Base-by-base conservation (phyloP, 2,888 invertebrate species). In the Ashinkailepas kermadecensis region DNA sequence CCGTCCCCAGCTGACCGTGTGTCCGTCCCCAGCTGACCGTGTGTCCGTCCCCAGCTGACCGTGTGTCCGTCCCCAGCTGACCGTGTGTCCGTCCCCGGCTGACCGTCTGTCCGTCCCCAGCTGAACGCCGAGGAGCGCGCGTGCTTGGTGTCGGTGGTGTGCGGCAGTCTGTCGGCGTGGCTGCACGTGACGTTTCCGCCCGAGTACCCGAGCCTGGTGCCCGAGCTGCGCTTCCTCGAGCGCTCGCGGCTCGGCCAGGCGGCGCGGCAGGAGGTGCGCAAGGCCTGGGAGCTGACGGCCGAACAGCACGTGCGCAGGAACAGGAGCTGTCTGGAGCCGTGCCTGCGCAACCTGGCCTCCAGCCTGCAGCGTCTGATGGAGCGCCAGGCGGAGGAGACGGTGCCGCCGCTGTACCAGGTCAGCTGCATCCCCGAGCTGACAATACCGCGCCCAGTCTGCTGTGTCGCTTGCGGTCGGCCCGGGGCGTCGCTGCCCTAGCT, bases 241-340 rank as follows among this genome's bases (percentile, higher is more conserved):
- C 91, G 91, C 67, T 92, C 92, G 87, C 89, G 96, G 81, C 88
- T 95, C 80, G 95, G 23, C 57, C 15, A 18, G 7, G 57, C 11
- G 12, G 56, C 13, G 54, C 80, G 62, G 9, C 81, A 13, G 62
- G 65, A 59, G 57, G 80, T 81, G 39, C 58, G 15, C n/a, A 58
- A 70, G 25, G 67, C 39, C 78, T 57, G 80, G 62, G 58, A 25
- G 64, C 86, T 86, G 59, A 87, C 87, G 8, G 86, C 87, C 13
- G 91, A 93, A 86, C 93, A 93, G 85, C 92, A 94, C 85, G 94
- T 96, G 1, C 92, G 92, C 84, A 94, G 94, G 87, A 95, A 95
- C 81, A 91, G 94, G 81, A 93, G 94, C 65, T 97, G 97, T 87
- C 88, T 97, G 81, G 93, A 96, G 87, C 94, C 95, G 80, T 96